These are phyloP conservation scores for Centropyge bicolor DNA, from an alignment of 2,797 vertebrate species.

Conservation along the genomic window DNA sequence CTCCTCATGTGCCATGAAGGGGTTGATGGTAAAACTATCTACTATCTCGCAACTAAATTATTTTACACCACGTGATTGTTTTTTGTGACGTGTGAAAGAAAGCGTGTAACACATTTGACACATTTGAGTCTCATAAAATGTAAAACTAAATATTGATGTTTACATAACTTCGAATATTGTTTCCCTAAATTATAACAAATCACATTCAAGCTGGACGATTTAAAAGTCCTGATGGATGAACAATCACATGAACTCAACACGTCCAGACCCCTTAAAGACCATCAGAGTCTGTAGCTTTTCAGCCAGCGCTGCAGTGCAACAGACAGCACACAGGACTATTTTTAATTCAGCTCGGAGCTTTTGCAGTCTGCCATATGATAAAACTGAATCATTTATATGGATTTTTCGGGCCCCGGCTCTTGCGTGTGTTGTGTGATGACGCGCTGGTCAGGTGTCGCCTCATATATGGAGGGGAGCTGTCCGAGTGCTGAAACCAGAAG, in stretches of 20 bases:
- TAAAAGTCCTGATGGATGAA: background rate
- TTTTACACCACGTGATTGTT: background rate
- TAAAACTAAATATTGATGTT: background rate
- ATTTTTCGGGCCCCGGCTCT: conserved; percentile 66
- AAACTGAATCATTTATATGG: conserved; percentile 80
- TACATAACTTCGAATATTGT: background rate
- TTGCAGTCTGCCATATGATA: conserved; percentile 69
- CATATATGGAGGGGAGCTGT: conserved; percentile 86
- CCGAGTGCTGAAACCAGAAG: conserved; percentile 86
- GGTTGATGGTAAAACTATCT: background rate
- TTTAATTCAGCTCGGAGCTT: conserved; percentile 54
- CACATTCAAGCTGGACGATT: background rate
- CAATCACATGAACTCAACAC: background rate
- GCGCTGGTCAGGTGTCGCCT: conserved; percentile 85
- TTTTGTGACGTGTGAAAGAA: background rate
- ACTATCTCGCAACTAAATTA: background rate
- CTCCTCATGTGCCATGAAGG: conserved; percentile 62
- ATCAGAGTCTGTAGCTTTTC: conserved; percentile 22
- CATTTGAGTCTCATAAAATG: too few species aligned
- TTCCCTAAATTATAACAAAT: background rate
- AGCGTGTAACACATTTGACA: too few species aligned
- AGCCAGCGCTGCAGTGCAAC: conserved; percentile 40
- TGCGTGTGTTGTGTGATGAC: conserved; percentile 84
- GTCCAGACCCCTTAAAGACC: conserved; percentile 13
- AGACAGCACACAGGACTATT: conserved; percentile 62